Evolutionary conservation across 1,140 invertebrate species (phyloP).

Genomic region (Varroa destructor): DNA sequence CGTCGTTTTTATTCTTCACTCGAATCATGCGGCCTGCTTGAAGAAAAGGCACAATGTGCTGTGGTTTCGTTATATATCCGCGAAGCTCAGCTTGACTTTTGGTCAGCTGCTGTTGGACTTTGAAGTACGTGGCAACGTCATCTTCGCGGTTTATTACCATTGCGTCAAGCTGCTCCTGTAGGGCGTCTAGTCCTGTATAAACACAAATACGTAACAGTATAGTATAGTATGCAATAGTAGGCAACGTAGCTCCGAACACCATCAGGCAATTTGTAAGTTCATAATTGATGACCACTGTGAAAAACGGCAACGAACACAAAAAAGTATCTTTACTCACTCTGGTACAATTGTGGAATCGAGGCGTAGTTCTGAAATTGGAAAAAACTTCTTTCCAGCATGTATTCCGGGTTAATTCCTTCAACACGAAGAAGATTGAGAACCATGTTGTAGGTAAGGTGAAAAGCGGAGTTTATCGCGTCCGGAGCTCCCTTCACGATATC

Average conservation of each 20-base stretch:
- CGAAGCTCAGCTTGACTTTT: conserved; percentile 58
- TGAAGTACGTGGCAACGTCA: conserved; percentile 66
- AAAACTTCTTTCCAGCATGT: conserved; percentile 96
- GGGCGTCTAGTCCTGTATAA: conserved; percentile 55
- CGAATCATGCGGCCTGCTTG: conserved; percentile 73
- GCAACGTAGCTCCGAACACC: background rate
- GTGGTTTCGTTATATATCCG: conserved; percentile 63
- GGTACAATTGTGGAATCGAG: conserved; percentile 70
- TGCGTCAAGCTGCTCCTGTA: conserved; percentile 52
- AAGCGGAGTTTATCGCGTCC: conserved; percentile 95
- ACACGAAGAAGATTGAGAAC: conserved; percentile 86
- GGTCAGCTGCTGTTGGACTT: conserved; percentile 65
- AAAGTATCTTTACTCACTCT: conserved; percentile 49
- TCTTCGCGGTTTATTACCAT: conserved; percentile 51
- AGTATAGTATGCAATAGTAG: background rate
- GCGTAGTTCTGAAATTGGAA: conserved; percentile 98
- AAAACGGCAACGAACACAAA: conserved; percentile 31
- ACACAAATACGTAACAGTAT: conserved; percentile 15
- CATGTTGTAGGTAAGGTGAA: conserved; percentile 99
- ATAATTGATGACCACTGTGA: conserved; percentile 29
- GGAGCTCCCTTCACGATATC: conserved; percentile 70
- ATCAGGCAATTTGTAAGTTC: background rate
- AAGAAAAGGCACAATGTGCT: conserved; percentile 80
- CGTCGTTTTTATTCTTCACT: conserved; percentile 64
- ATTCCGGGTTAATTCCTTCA: conserved; percentile 98